These are phyloP conservation scores for Glaucopsyche alexis DNA, from an alignment of 2,888 invertebrate species.

Conservation along the genomic window DNA sequence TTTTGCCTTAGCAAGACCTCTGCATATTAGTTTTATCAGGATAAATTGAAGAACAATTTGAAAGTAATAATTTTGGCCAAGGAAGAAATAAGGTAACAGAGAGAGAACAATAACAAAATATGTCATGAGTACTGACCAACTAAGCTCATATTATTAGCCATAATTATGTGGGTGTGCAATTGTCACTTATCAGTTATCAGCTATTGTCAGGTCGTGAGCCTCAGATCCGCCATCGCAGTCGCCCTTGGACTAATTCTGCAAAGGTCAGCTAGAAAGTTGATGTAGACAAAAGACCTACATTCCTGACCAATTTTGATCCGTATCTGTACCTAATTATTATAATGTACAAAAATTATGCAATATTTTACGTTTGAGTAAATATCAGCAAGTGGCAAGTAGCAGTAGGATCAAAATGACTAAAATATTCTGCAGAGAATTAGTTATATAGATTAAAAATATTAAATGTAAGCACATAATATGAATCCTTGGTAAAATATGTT, in stretches of 20 bases:
- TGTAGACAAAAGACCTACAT: constrained; percentile 40
- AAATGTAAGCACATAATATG: too few relatives aligned
- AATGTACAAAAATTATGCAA: neutral
- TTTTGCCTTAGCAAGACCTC: too few relatives aligned
- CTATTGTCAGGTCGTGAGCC: constrained; percentile 61
- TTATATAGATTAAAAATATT: too few relatives aligned
- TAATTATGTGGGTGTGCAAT: constrained; percentile 22
- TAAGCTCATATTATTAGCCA: neutral
- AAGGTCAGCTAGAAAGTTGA: constrained; percentile 73
- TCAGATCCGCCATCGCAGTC: constrained; percentile 66
- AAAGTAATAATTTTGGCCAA: too few relatives aligned
- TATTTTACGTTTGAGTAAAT: neutral
- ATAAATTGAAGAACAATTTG: too few relatives aligned
- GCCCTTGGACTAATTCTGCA: constrained; percentile 73
- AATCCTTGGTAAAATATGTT: too few relatives aligned
- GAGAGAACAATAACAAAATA: too few relatives aligned
- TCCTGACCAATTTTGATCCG: neutral
- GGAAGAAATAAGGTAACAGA: too few relatives aligned
- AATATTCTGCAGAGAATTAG: neutral
- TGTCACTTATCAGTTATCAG: constrained; percentile 35
- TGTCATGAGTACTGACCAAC: too few relatives aligned
- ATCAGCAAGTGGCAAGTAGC: neutral
- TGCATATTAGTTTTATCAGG: too few relatives aligned
- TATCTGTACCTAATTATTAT: constrained; percentile 11
- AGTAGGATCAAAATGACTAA: neutral